Evolutionary conservation across 2,888 invertebrate species (phyloP).

Genomic region (Elegia similella): DNA sequence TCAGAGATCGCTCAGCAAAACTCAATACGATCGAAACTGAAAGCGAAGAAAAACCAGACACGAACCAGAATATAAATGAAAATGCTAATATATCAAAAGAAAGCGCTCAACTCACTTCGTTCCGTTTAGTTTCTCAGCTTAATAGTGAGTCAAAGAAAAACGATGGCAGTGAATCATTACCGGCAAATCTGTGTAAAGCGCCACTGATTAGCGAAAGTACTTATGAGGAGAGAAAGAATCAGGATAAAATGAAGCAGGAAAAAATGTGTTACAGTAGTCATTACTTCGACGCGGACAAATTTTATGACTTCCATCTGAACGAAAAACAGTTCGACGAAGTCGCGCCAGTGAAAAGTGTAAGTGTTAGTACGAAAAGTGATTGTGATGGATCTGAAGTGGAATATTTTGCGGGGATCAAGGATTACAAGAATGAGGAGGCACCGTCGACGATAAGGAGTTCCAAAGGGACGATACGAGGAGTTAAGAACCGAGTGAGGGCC

Average conservation of each 20-base stretch:
- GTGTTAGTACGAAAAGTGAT: slow-evolving; percentile 65
- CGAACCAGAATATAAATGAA: slow-evolving; percentile 73
- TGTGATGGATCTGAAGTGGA: slow-evolving; percentile 79
- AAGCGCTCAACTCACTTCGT: slow-evolving; percentile 75
- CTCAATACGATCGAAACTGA: slow-evolving; percentile 70
- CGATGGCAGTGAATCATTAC: slow-evolving; percentile 50
- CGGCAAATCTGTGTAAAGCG: slow-evolving; percentile 53
- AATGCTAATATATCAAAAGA: slow-evolving; percentile 72
- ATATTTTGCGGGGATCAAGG: slow-evolving; percentile 90
- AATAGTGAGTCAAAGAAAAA: slow-evolving; percentile 63
- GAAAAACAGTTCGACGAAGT: slow-evolving; percentile 83
- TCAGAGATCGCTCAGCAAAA: slow-evolving; percentile 84
- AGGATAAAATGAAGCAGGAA: slow-evolving; percentile 72
- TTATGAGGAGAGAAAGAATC: slow-evolving; percentile 84
- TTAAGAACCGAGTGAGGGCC: slow-evolving; percentile 95
- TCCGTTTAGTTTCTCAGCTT: slow-evolving; percentile 76
- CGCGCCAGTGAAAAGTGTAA: slow-evolving; percentile 66
- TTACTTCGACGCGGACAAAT: slow-evolving; percentile 88
- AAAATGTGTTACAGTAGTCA: slow-evolving; percentile 74
- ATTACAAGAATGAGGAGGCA: slow-evolving; percentile 83
- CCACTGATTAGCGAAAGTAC: slow-evolving; percentile 84
- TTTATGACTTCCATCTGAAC: slow-evolving; percentile 91
- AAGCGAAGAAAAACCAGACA: slow-evolving; percentile 64
- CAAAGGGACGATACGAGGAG: slow-evolving; percentile 95
- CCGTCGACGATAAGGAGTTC: slow-evolving; percentile 93